Base-by-base conservation (phyloP, 2,113 vertebrate species). In the Smithornis capensis region DNA sequence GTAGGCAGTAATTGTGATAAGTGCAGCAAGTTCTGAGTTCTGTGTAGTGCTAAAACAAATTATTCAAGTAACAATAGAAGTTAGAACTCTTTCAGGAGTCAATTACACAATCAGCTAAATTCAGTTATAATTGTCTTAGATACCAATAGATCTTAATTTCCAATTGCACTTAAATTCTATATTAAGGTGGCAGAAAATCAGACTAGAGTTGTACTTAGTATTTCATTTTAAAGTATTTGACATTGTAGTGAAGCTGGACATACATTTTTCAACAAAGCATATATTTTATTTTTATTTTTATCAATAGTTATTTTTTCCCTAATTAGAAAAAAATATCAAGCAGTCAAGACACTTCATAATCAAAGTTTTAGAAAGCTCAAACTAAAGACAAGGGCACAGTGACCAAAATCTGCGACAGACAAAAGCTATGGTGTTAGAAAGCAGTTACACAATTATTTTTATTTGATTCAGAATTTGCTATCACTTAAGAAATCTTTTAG, bases 1-100 rank as follows among this genome's bases (percentile, higher is more conserved):
- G 69, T 92, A 91, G 64, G 38, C 76, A 78, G 64, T 68, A 96
- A 94, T 52, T 92, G 50, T 86, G 69, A 81, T 92, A 81, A 92
- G 56, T 69, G 25, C 25, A 86, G 52, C 68, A 75, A 84, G 45
- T 96, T 94, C 79, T 91, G 78, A 89, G 29, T 93, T 86, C 42
- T 89, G 68, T 49, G 53, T 42, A 81, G 35, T 27, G 33, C 14
- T 93, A 86, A 95, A 89, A 38, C 9, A 89, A 75, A 85, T 70
- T 50, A 74, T 94, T 90, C 44, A 87, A 79, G 69, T 65, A 89
- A 53, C 3, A 55, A 35, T 1, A 47, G 40, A 35, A 16, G 16
- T 42, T 28, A 94, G 73, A 81, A 69, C 29, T 81, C 40, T 83
- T 90, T 91, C 40, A 69, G 29, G 77, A 74, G 27, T 22, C 12